Conservation (phyloP, 1,140 invertebrate species). For the Pomacea maculata region DNA sequence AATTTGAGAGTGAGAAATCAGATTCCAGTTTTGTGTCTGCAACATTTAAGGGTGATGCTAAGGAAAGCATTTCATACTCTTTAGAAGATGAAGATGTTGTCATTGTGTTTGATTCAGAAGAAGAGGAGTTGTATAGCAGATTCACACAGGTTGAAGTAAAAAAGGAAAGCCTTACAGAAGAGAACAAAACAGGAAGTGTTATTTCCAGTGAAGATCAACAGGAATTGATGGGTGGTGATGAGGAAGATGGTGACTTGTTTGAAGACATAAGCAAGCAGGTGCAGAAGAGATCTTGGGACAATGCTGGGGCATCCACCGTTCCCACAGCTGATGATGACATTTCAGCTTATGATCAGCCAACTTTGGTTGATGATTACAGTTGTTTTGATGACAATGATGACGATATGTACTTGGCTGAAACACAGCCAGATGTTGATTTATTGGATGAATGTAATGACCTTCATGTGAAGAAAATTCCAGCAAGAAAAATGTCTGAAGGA, state of each 20-base stretch:
- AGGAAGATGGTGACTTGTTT: not conserved
- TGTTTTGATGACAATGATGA: conserved; percentile 8
- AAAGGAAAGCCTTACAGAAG: not conserved
- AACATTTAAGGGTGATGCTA: not conserved
- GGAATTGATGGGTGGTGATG: not conserved
- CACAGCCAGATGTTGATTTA: not conserved
- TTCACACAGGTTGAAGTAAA: conserved; percentile 18
- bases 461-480: not conserved
- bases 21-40: not conserved
- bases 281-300: not conserved
- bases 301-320: no score
- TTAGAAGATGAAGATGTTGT: conserved; percentile 9
- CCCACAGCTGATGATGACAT: no score
- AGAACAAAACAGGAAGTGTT: not conserved
- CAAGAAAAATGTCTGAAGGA: not conserved
- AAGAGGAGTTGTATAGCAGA: conserved; percentile 22
- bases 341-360: not conserved
- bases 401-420: not conserved
- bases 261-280: not conserved
- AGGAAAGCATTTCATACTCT: not conserved
- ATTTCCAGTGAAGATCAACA: not conserved
- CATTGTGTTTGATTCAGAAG: conserved; percentile 17
- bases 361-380: not conserved
- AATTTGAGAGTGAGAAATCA: not conserved
- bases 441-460: not conserved